These are phyloP conservation scores for Reinhardtius hippoglossoides DNA, from an alignment of 2,113 vertebrate species.

Conservation along the genomic window DNA sequence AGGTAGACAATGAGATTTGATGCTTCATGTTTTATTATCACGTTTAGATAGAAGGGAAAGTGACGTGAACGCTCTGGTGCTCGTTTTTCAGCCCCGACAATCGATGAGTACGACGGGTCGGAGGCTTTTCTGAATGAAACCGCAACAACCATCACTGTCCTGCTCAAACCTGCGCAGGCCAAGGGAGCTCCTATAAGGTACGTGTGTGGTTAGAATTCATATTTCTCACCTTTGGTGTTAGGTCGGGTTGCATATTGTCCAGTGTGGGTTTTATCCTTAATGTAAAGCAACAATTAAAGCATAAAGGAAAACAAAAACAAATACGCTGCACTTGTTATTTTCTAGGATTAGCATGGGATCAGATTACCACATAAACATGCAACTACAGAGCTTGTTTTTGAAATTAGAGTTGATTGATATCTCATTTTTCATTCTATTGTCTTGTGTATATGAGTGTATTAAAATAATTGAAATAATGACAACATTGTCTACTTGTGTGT, in stretches of 20 bases:
- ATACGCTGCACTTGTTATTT: no score
- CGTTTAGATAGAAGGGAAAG: neutral
- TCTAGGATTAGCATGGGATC: no score
- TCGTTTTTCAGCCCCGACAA: conserved; percentile 87
- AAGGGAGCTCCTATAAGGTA: conserved; percentile 99
- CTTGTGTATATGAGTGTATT: neutral
- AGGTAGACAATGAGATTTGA: conserved; percentile 76
- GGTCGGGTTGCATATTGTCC: no score
- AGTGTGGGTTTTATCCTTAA: no score
- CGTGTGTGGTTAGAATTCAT: no score
- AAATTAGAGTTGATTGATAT: neutral
- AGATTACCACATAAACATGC: neutral
- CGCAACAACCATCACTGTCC: conserved; percentile 95
- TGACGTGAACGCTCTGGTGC: neutral
- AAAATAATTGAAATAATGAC: no score
- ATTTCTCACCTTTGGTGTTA: no score
- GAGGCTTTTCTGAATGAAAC: conserved; percentile 98
- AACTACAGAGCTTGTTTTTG: neutral
- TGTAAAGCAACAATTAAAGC: no score
- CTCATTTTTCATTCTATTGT: neutral
- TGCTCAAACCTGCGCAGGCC: conserved; percentile 96
- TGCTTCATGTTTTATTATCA: neutral
- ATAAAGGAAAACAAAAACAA: no score
- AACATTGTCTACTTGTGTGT: neutral
- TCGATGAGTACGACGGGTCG: conserved; percentile 94